Base-by-base conservation (phyloP, 2,797 vertebrate genomes). In the Notolepis coatsorum region DNA sequence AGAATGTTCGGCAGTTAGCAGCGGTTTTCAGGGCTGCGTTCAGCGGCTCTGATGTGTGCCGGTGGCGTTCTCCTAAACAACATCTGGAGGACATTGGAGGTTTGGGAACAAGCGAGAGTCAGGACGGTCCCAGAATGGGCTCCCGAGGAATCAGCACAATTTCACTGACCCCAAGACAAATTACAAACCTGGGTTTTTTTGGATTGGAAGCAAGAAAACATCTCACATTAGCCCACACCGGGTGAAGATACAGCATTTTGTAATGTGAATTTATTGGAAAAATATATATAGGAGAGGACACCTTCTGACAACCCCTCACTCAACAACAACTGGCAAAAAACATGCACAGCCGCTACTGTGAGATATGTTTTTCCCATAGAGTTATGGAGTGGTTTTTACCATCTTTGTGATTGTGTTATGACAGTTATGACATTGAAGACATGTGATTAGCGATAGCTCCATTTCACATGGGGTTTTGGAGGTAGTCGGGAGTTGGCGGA, bases 401-500 rank as follows among this genome's bases (percentile, higher is more conserved):
- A 65, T 71, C 65, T 59, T 59, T 73, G 43, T 74, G 73, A 84
- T 84, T 64, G 75, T 76, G 55, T 79, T 84, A 54, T 81, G 69
- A 81, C 82, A 73, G 72, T 73, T 71, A 56, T 60, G 72, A 87
- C 83, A 78, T 69, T 67, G 67, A 81, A 56, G 73, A 79, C 74
- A 63, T 85, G 80, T 83, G 72, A 76, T 88, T 85, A 82, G 74
- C 56, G 45, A 71, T 71, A 63, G 61, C 65, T 73, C 41, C 60
- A 57, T 75, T 73, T 74, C 56, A 77, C 27, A 33, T 66, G 76
- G 47, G 78, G 82, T 84, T 83, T n/a, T 71, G 64, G 76, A 77
- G 77, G 72, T 82, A 84, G 79, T 70, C 74, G 67, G 65, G 72
- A 64, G 81, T 85, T 82, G 80, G 64, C 27, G 15, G 65, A 55